Base-by-base conservation (phyloP, 1,140 invertebrate genomes). In the Lordiphosa stackelbergi region DNA sequence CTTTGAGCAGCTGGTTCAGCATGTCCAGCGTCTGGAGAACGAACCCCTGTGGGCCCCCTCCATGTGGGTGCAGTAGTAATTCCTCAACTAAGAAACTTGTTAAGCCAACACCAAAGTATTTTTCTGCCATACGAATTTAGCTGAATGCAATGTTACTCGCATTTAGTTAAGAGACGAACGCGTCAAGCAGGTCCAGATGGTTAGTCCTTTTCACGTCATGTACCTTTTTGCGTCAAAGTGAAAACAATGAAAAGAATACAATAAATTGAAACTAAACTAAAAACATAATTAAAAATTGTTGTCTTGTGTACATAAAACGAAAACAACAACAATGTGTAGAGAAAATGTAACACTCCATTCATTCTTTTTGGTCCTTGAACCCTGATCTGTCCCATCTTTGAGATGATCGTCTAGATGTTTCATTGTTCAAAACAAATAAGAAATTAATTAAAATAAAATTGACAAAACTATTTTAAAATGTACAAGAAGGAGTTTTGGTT, bases 11-110 rank as follows among this genome's bases (percentile, higher is more conserved):
- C 91, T 99, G 3, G 89, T 97, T 4, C 90, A 91, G 62, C 92
- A 93, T 41, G 93, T 96, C 2, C 94, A 94, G 88, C 91, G 93
- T 75, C 92, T 98, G 11, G 96, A 99, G 88, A 95, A 93, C 3
- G 96, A 98, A 87, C 96, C 97, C 7, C 91, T 97, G 10, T 99
- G 98, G 98, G 97, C 99, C 10, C 98, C 98, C 8, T 93, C 94
- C 12, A 93, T 93, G 10, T 99, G 98, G 98, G 93, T 98, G 59
- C 94, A 95, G 90, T 95, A 91, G 28, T 31, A 8, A 31, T 31
- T 7, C 28, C 28, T 31, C 6, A 71, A 31, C 34, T 19, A 24
- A 36, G n/a, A 19, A 34, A n/a, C n/a, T 10, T 16, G 34, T 49
- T 19, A 49, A 49, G 13, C 31, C 31, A 49, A 78, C 74, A 78